These are phyloP conservation scores for Ametastegia equiseti DNA, from an alignment of 2,888 invertebrate genomes.

Conservation along the genomic window DNA sequence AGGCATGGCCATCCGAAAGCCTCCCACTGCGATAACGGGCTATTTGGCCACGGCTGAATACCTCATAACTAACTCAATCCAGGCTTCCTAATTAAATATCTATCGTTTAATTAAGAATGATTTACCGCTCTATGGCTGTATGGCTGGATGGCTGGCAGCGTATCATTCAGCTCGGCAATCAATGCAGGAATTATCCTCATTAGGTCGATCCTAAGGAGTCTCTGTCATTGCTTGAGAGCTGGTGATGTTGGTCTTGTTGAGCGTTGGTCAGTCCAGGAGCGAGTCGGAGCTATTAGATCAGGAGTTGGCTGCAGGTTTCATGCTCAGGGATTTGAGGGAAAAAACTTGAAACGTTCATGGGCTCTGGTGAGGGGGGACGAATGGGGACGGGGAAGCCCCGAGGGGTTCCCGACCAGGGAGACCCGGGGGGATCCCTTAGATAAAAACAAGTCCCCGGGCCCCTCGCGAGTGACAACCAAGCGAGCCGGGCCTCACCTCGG, in stretches of 20 bases:
- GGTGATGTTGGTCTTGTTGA: slow-evolving; percentile 36
- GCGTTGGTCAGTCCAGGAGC: not conserved
- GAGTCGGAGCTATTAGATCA: slow-evolving; percentile 70
- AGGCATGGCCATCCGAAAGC: slow-evolving; percentile 68
- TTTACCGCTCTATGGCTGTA: slow-evolving; percentile 63
- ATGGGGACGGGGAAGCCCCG: slow-evolving; percentile 39
- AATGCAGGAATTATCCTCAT: slow-evolving; percentile 75
- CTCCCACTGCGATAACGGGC: slow-evolving; percentile 69
- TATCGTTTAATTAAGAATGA: slow-evolving; percentile 75
- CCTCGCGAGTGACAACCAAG: slow-evolving; percentile 72
- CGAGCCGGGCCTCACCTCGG: slow-evolving; percentile 72
- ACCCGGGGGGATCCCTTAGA: slow-evolving; percentile 55
- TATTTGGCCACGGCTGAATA: slow-evolving; percentile 58
- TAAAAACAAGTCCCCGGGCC: slow-evolving; percentile 72
- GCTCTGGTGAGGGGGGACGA: slow-evolving; percentile 58
- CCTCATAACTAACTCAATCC: slow-evolving; percentile 70
- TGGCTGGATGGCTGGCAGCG: slow-evolving; percentile 49
- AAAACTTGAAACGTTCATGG: slow-evolving; percentile 72
- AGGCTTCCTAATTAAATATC: slow-evolving; percentile 72
- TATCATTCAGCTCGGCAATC: slow-evolving; percentile 69
- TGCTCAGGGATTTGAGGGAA: slow-evolving; percentile 55
- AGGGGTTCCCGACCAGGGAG: slow-evolving; percentile 58
- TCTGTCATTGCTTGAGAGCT: slow-evolving; percentile 57
- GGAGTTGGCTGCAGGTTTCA: slow-evolving; percentile 50
- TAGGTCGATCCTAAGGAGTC: slow-evolving; percentile 66